phyloP scores from a whole-genome alignment of 2,888 invertebrate species.

The Pachymerium ferrugineum region DNA sequence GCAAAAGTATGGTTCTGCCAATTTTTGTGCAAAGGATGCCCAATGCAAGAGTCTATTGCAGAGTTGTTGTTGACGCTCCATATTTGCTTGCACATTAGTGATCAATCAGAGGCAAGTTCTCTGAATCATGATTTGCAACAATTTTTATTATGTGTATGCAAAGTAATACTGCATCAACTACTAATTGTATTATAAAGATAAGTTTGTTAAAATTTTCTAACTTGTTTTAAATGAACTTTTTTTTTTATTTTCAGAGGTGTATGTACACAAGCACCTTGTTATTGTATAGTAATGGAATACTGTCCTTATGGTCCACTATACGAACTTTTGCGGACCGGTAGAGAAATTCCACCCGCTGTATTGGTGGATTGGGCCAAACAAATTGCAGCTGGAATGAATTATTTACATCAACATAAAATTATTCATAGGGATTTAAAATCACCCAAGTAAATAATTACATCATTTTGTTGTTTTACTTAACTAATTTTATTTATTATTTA shows the following conservation, averaged over 20 bases:
- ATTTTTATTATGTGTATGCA: no score
- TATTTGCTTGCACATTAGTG: no score
- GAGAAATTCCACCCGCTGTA: conserved; percentile 75
- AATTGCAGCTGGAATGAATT: conserved; percentile 93
- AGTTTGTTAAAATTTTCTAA: no score
- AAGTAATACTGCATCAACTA: no score
- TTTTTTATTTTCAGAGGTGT: conserved; percentile 64
- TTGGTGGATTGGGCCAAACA: conserved; percentile 90
- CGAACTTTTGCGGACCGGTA: conserved; percentile 73
- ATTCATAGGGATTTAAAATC: conserved; percentile 98
- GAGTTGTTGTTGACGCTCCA: no score
- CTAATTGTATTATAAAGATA: no score
- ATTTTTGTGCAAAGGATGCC: no score
- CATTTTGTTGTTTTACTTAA: background rate
- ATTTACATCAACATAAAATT: conserved; percentile 91
- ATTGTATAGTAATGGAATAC: conserved; percentile 96
- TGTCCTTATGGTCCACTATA: conserved; percentile 93
- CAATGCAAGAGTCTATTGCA: no score
- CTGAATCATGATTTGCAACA: no score
- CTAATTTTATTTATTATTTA: conserved; percentile 44
- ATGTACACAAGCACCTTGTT: conserved; percentile 84
- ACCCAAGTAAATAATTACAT: conserved; percentile 74
- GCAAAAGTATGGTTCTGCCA: no score
- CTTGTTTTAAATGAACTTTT: background rate
- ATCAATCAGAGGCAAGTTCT: no score